Base-by-base conservation (phyloP, 2,797 vertebrate genomes). In the Microctenopoma stevenorrisi region DNA sequence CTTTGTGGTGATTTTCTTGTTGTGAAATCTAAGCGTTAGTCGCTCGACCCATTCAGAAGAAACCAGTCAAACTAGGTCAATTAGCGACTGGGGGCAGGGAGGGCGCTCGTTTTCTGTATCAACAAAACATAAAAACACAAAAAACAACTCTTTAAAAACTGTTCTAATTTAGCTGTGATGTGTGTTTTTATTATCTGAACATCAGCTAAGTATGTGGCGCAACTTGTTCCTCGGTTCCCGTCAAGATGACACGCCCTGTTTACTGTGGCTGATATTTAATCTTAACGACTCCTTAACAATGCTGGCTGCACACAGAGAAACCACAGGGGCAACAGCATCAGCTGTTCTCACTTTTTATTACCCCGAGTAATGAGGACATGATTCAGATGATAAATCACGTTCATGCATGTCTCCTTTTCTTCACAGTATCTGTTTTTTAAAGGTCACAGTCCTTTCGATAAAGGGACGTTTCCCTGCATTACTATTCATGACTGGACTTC, bases 51-150 rank as follows among this genome's bases (percentile, higher is more conserved):
- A 78, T 85, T 84, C 72, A 91, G 18, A 50, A 69, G 28, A 84
- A 92, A 91, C 89, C 82, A 79, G 89, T 90, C 68, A 66, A 78
- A 92, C 90, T 68, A 76, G 89, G 83, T 89, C 49, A 51, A 44
- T 77, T 51, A 64, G 53, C 60, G 30, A 51, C 48, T 64, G 71
- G 30, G 72, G 43, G 18, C 60, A 26, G 47, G 37, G n/a, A 56
- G 30, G 16, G 70, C 57, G 83, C 76, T 82, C 65, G 37, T 75
- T 77, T 86, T 68, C 5, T 38, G 3, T 2, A 1, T 52, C 46
- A 9, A 7, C 54, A 13, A 62, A 40, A 46, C 4, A 51, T 3
- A 47, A 53, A 1, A 13, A 26, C 33, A 68, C 16, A 14, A 37
- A 55, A 33, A 56, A 11, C 9, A 37, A 56, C 70, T 9, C 0